Base-by-base conservation (phyloP, 2,888 invertebrate genomes). In the Nymphalis c-album region DNA sequence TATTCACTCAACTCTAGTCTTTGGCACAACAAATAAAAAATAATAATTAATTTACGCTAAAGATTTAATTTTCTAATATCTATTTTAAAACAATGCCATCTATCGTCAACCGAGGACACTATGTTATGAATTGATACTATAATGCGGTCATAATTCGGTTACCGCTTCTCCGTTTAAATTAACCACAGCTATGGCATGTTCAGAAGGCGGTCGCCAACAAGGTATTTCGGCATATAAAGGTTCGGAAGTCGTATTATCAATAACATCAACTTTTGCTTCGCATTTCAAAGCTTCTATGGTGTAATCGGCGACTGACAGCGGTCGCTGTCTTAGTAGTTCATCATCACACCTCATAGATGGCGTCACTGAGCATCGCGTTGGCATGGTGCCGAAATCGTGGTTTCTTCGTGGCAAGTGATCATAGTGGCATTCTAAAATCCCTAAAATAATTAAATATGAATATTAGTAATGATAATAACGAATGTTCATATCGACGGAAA, bases 151-250 rank as follows among this genome's bases (percentile, higher is more conserved):
- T 91, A 93, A 91, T 78, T 93, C 93, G 1, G 93, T 93, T 3
- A 93, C 86, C 6, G 92, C 93, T 83, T 93, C 93, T 17, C 91
- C 92, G 71, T 90, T 91, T 46, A 85, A 70, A 72, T 90, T 91
- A 22, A 92, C 78, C 20, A 90, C 82, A 81, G 89, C 92, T 69
- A 88, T 81, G 1, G 91, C 90, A 73, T 90, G 89, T 76, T 90
- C 91, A n/a, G 90, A 90, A 31, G 88, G 88, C 46, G 92, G 90
- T 77, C 88, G 79, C 91, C 90, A 92, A 72, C 87, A 90, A 58
- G 95, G 95, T 70, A 95, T 95, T 85, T 95, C 95, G 70, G 95
- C 95, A 77, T 95, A 95, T 31, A 95, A 83, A 60, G 95, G 95
- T 78, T 95, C 95, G 3, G 87, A 84, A 45, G 86, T 90, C 1